Base-by-base conservation (phyloP, 2,113 vertebrate species). In the Lophotis ruficrista region DNA sequence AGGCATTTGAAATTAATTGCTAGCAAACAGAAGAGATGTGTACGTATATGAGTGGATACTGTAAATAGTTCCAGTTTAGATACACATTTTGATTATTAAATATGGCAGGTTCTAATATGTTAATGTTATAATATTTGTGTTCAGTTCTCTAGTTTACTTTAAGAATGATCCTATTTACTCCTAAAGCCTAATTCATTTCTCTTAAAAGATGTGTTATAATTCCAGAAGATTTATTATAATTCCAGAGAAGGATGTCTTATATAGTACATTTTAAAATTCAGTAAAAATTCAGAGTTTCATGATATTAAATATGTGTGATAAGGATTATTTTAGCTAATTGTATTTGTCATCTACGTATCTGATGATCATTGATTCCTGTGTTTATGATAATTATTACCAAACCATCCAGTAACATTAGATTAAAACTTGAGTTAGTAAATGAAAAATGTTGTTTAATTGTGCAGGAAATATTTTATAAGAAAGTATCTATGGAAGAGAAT, bases 391-490 rank as follows among this genome's bases (percentile, higher is more conserved):
- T 96, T 97, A 93, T 97, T 96, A 90, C 73, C 91, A 65, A 93
- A 89, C 72, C 48, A 91, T 85, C 69, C 93, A 91, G 89, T 94
- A 97, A 73, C 35, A 80, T 90, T 95, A 83, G 73, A 86, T 97
- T 97, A 96, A 97, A 97, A 95, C 90, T 78, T 95, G 80, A 98
- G 90, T 80, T 87, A 72, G 56, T 93, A 96, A 95, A 95, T 92
- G 45, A 95, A 95, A 95, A 97, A 72, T 50, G 51, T 77, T 71
- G 33, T 96, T 93, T 95, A 91, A 94, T 96, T 97, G 61, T 93
- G 56, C 88, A 91, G 92, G 71, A 96, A 97, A 81, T 84, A 89
- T 87, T 94, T 94, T 95, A 54, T 58, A 90, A 97, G 25, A 90
- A 83, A 69, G 43, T 94, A 83, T 94, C 91, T 94, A 58, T 68